Percentiles rank a stretch among this genome's conserved stretches.
Evolutionary conservation across 2,797 vertebrate genomes (phyloP).

Genomic region (Echeneis naucrates): DNA sequence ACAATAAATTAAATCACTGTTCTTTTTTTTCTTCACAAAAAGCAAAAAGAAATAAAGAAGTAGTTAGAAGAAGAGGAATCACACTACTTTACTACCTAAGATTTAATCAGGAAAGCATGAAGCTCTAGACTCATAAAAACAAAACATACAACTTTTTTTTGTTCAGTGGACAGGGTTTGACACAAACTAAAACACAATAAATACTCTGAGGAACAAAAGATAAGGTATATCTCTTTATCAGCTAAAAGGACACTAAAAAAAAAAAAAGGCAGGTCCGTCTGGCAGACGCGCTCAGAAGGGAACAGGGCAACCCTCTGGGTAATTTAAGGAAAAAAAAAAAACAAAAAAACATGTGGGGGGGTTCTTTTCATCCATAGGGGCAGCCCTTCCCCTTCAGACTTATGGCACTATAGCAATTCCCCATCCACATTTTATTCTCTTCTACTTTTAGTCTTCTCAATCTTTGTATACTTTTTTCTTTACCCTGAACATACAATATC

Average conservation of each 20-base stretch:
- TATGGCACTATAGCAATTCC: conserved; percentile 91
- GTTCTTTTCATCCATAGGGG: conserved; percentile 59
- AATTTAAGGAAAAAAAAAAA: conserved; percentile 26
- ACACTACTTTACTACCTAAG: conserved; percentile 78
- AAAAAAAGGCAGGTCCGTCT: conserved; percentile 78
- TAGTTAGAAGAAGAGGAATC: conserved; percentile 70
- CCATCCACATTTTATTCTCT: conserved; percentile 76
- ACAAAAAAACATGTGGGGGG: not conserved
- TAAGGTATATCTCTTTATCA: conserved; percentile 76
- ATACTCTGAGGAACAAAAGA: conserved; percentile 82
- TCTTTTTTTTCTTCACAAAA: conserved; percentile 45
- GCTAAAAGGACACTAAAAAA: conserved; percentile 76
- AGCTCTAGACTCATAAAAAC: conserved; percentile 78
- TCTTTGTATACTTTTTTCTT: conserved; percentile 66
- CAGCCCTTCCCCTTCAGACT: conserved; percentile 77
- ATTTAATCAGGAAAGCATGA: conserved; percentile 77
- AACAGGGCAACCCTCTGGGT: conserved; percentile 53
- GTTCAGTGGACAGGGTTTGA: conserved; percentile 80
- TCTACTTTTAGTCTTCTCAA: conserved; percentile 53
- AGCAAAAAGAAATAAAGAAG: conserved; percentile 62
- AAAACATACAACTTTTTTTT: conserved; percentile 74
- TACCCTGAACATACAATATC: conserved; percentile 89
- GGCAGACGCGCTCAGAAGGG: conserved; percentile 73
- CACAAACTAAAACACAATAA: conserved; percentile 85
- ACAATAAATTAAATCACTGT: conserved; percentile 78